Evolutionary conservation across 2,797 vertebrate genomes (phyloP).

Genomic region (Eulemur albifrons): DNA sequence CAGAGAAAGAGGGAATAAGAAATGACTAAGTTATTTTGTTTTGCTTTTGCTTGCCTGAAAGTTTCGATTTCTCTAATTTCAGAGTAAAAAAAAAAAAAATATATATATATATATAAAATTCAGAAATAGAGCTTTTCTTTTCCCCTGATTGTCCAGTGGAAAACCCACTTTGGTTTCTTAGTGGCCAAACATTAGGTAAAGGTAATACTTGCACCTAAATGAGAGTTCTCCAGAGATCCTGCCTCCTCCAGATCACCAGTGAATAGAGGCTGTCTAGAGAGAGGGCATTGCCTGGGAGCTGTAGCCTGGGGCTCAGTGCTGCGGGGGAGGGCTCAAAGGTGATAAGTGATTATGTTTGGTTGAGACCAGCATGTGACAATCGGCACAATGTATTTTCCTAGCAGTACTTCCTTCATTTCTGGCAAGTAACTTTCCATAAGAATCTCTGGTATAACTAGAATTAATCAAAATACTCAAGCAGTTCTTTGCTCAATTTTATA

Average conservation of each 20-base stretch:
- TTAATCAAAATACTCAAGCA: neutral
- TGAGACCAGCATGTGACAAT: neutral
- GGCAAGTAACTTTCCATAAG: neutral
- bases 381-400: neutral
- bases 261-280: neutral
- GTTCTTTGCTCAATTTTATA: neutral
- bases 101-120: neutral
- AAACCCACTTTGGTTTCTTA: slow-evolving; percentile 62
- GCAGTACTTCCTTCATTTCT: slow-evolving; percentile 18
- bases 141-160: neutral
- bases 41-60: slow-evolving; percentile 33
- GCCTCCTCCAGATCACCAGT: slow-evolving; percentile 59
- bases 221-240: slow-evolving; percentile 66
- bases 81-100: neutral
- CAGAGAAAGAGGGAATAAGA: neutral
- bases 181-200: slow-evolving; percentile 70
- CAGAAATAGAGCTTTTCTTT: slow-evolving; percentile 49
- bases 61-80: slow-evolving; percentile 38
- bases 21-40: neutral
- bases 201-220: slow-evolving; percentile 68
- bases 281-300: neutral
- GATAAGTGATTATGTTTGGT: neutral
- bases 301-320: slow-evolving; percentile 37
- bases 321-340: slow-evolving; percentile 27
- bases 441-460: neutral